Base-by-base conservation (phyloP, 2,113 vertebrate species). In the Myrmecobius fasciatus region DNA sequence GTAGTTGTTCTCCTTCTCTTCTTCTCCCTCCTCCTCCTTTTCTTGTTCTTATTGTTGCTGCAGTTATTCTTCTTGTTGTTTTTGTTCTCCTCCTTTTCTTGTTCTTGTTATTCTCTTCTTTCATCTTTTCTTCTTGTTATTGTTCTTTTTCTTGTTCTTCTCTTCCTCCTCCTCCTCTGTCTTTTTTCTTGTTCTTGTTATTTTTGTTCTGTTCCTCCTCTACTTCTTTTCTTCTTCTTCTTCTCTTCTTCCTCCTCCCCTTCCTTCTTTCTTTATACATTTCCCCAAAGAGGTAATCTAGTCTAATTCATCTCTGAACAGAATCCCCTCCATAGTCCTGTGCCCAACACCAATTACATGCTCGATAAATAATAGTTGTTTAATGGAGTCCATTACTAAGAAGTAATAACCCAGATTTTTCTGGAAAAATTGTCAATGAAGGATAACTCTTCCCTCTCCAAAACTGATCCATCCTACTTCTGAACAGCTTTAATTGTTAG, bases 71-170 rank as follows among this genome's bases (percentile, higher is more conserved):
- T 53, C 53, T 83, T 8, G 8, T 51, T 51, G 9, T 51, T 51
- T 1, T 36, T 31, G 12, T 24, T 9, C 3, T 14, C 14, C 12
- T 67, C 12, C 3, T 11, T 0, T 67, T 49, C 10, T 3, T n/a
- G 7, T n/a, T 28, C 25, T 25, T 10, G 49, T 26, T 31, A 9
- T 31, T 28, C 56, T 28, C 28, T 28, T 49, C 67, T n/a, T n/a
- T 6, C 49, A 51, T 51, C 9, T 10, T 51, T 51, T 51, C 9
- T 51, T 51, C 49, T 51, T 51, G 49, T 49, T 49, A 7, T 49
- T 49, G 7, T 25, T 49, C 10, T 3, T n/a, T 31, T n/a, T 28
- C 25, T 25, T 10, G 49, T 26, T 31, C 28, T 31, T 28, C 56
- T 28, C 28, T 28, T 49, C 67, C 25, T 9, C 36, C 52, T 22